Evolutionary conservation across 2,888 invertebrate genomes (phyloP), one percentile per base, ranked within the genome.

Genomic region (Sipha maydis): DNA sequence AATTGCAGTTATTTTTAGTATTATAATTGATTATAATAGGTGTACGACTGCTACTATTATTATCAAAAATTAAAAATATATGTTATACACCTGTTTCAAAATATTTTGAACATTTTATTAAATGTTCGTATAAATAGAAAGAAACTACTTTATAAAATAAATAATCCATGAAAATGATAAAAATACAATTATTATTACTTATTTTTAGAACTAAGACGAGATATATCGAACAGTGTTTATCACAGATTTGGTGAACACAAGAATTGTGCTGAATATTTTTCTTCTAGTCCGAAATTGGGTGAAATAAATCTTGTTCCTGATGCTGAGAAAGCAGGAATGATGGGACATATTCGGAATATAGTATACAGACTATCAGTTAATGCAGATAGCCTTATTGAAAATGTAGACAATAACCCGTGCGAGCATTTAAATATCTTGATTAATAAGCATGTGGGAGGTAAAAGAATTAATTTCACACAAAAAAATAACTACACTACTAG

Each of bases 191-290:
- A 38, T 38, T 38, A 38, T 38, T 38, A 38, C 7, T 38, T 38
- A 38, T 38, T 77, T 77, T 77, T 48, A 77, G 77, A 48, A 48
- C 77, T 77, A 25, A 41, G 48, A 77, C 8, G 17, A n/a, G 77
- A 77, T 77, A 77, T 77, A 77, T 77, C 48, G n/a, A 77, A 77
- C 48, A 77, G 76, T 77, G 38, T 77, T 14, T 77, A 77, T 28
- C 76, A 77, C 48, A 77, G 76, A 48, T n/a, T 77, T 77, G 76
- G 76, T n/a, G n/a, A 77, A 77, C 75, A 76, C 19, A 34, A 76
- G 4, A 76, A 76, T 5, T 76, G 38, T 38, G 75, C 75, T 31
- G 19, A 38, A 38, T 38, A 76, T 76, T 76, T 76, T 76, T 76
- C 41, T 38, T 34, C 75, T 14, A 41, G 75, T 17, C 38, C 75